A percentile compares a stretch with the other conserved stretches of the same genome.
phyloP scores from a whole-genome alignment of 2,797 vertebrate genomes.

The Eptatretus atami region DNA sequence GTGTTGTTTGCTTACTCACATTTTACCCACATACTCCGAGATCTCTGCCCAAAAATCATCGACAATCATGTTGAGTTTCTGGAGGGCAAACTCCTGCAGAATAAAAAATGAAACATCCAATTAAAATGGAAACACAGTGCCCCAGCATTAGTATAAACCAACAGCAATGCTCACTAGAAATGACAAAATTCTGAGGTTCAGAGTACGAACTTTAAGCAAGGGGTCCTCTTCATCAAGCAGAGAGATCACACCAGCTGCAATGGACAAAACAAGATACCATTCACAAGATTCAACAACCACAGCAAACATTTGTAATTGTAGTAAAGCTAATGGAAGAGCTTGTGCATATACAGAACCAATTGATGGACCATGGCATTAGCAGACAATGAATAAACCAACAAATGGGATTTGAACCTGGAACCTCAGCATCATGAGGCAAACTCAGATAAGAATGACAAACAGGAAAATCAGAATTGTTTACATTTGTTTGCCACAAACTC shows the following conservation, averaged over 20 bases:
- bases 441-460: no score
- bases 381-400: no score
- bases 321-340: no score
- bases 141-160: background rate
- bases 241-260: constrained; percentile 81
- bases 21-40: constrained; percentile 97
- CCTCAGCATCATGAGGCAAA: no score
- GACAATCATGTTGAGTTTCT: constrained; percentile 70
- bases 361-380: no score
- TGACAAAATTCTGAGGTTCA: background rate
- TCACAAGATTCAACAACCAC: no score
- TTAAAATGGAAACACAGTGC: background rate
- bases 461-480: no score
- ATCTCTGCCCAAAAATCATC: constrained; percentile 99
- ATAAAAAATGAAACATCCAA: constrained; percentile 4
- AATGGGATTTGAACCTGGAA: no score
- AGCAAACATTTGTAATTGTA: no score
- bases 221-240: constrained; percentile 96
- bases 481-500: no score
- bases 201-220: constrained; percentile 53
- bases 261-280: constrained; percentile 9
- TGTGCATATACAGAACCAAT: no score
- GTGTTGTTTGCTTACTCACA: constrained; percentile 30
- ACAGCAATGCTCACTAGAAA: background rate
- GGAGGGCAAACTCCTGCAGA: constrained; percentile 71